Evolutionary conservation across 1,140 invertebrate species (phyloP).

Genomic region (Campoletis sonorensis): DNA sequence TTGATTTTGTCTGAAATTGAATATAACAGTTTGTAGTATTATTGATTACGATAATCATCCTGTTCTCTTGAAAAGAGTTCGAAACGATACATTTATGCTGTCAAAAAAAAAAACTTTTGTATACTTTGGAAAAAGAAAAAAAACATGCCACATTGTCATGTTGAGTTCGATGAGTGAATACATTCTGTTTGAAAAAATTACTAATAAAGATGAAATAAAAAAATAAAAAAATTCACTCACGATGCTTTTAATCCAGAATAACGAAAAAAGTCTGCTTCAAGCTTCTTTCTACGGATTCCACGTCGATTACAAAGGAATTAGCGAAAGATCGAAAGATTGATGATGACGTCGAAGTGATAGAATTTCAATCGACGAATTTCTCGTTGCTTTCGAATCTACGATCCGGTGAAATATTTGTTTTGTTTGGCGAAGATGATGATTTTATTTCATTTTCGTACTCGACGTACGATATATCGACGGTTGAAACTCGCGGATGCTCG

Average conservation of each 20-base stretch:
- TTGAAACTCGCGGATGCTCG: not conserved
- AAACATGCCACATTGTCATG: no score
- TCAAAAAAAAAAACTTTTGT: no score
- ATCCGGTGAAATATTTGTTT: not conserved
- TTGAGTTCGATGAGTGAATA: no score
- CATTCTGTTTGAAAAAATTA: no score
- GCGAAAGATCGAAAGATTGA: not conserved
- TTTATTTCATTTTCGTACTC: constrained; percentile 9
- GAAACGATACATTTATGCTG: no score
- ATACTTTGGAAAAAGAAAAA: no score
- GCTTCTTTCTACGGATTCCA: not conserved
- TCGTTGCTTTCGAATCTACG: constrained; percentile 6
- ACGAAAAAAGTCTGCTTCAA: not conserved
- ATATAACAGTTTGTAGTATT: no score
- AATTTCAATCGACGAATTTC: not conserved
- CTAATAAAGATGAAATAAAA: no score
- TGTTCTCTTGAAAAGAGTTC: no score
- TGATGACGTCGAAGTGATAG: not conserved
- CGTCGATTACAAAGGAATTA: not conserved
- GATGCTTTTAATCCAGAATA: not conserved
- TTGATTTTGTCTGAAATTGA: no score
- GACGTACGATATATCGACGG: constrained; percentile 29
- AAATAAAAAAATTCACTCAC: no score
- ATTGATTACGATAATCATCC: no score
- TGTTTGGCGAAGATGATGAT: not conserved